Percentiles rank a stretch among this genome's conserved stretches.
Evolutionary conservation across 2,797 vertebrate genomes (phyloP).

Genomic region (Takifugu rubripes): DNA sequence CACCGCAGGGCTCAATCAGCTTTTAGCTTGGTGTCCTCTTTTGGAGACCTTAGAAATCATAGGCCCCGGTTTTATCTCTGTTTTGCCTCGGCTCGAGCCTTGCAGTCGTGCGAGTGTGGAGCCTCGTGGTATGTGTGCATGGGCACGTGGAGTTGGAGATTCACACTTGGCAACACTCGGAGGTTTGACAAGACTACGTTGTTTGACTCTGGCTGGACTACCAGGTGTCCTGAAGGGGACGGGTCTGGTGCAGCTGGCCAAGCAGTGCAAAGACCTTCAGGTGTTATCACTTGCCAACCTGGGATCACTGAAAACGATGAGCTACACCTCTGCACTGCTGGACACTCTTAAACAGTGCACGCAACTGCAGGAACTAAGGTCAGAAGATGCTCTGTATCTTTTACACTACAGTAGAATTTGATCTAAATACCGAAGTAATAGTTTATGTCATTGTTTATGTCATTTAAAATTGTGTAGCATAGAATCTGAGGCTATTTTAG

Average conservation of each 20-base stretch:
- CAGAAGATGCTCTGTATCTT: constrained; percentile 20
- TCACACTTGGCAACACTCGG: constrained; percentile 84
- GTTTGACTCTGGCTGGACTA: constrained; percentile 89
- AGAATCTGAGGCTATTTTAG: no score
- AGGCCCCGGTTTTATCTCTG: constrained; percentile 89
- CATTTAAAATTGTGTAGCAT: no score
- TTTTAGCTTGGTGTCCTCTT: constrained; percentile 77
- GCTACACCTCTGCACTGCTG: constrained; percentile 83
- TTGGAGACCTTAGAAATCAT: constrained; percentile 89
- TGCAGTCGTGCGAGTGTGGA: constrained; percentile 82
- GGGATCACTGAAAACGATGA: constrained; percentile 87
- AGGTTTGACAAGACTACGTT: constrained; percentile 78
- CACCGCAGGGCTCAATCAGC: constrained; percentile 72
- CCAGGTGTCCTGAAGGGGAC: constrained; percentile 88
- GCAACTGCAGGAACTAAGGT: constrained; percentile 70
- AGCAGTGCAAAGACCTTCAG: constrained; percentile 82
- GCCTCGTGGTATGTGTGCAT: constrained; percentile 84
- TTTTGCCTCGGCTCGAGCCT: constrained; percentile 91
- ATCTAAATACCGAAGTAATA: no score
- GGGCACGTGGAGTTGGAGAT: constrained; percentile 83
- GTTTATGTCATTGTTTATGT: no score
- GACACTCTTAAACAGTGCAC: constrained; percentile 87
- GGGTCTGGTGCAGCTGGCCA: constrained; percentile 81
- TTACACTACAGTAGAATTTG: no score
- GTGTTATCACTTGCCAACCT: constrained; percentile 90